Evolutionary conservation across 2,113 vertebrate species (phyloP).

Genomic region (Pluvialis apricaria): DNA sequence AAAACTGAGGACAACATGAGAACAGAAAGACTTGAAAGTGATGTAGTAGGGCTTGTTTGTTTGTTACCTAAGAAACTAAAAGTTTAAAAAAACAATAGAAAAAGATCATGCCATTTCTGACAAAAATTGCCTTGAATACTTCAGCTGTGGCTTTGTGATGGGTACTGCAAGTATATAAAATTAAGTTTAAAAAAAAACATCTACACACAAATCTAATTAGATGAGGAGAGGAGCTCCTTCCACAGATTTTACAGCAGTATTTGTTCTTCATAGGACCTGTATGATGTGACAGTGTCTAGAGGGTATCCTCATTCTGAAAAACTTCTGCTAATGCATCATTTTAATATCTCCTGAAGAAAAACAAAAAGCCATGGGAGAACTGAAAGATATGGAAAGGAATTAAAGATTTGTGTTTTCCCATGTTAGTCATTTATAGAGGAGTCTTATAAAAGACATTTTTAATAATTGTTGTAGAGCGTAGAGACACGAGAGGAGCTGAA

Average conservation of each 20-base stretch:
- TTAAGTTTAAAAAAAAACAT: not conserved
- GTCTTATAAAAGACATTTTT: not conserved
- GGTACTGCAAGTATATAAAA: not conserved
- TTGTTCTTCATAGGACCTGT: not conserved
- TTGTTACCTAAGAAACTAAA: not conserved
- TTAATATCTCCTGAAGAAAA: not conserved
- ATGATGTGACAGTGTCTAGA: not conserved
- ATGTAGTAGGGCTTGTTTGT: not conserved
- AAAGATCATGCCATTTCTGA: not conserved
- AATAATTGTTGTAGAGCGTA: not conserved
- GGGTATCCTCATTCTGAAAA: not conserved
- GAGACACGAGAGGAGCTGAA: not conserved
- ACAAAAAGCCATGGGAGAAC: not conserved
- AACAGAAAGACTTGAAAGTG: not conserved
- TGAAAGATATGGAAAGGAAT: not conserved
- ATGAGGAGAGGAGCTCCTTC: not conserved
- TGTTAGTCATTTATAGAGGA: not conserved
- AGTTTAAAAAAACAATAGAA: not conserved
- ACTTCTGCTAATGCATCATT: not conserved
- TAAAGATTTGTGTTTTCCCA: not conserved
- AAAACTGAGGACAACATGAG: not conserved
- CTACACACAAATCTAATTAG: not conserved
- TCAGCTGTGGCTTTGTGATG: not conserved
- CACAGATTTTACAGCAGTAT: not conserved
- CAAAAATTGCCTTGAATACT: not conserved